These are phyloP conservation scores for Ascidia mentula DNA, from an alignment of 23 tunicate species.

Conservation along the genomic window DNA sequence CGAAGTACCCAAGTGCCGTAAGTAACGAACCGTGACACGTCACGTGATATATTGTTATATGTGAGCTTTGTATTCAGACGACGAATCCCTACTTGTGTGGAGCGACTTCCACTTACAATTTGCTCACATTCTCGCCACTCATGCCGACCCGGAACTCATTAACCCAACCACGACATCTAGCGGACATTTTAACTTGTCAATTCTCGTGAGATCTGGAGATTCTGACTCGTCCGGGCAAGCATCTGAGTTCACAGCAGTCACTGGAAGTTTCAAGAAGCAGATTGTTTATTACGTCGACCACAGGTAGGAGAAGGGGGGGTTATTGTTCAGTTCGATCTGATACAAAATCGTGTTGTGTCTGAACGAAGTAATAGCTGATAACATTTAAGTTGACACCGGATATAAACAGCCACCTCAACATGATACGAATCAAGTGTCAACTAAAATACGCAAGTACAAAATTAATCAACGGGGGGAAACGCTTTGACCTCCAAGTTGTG, in stretches of 20 bases:
- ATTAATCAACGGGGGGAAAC: too few species aligned
- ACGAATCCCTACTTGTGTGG: neutral
- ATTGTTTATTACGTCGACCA: neutral
- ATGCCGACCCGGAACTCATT: neutral
- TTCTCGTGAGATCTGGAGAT: neutral
- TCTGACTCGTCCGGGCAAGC: neutral
- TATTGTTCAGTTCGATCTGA: too few species aligned
- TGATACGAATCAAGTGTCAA: too few species aligned
- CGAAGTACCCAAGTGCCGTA: conserved; percentile 62
- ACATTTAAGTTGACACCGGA: too few species aligned
- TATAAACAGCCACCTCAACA: too few species aligned
- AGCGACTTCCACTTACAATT: neutral
- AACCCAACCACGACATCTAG: conserved; percentile 2
- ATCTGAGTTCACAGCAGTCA: neutral
- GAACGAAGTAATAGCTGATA: too few species aligned
- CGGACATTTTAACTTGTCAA: neutral
- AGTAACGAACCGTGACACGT: conserved; percentile 14
- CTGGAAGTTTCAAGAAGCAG: neutral
- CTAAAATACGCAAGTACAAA: too few species aligned
- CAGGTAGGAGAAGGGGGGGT: too few species aligned
- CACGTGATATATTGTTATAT: neutral
- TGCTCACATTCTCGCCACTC: neutral
- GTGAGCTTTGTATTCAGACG: neutral
- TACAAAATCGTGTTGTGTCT: too few species aligned
- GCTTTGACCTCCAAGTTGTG: too few species aligned